Conservation (phyloP, 2,113 vertebrate genomes). For the Egretta garzetta region DNA sequence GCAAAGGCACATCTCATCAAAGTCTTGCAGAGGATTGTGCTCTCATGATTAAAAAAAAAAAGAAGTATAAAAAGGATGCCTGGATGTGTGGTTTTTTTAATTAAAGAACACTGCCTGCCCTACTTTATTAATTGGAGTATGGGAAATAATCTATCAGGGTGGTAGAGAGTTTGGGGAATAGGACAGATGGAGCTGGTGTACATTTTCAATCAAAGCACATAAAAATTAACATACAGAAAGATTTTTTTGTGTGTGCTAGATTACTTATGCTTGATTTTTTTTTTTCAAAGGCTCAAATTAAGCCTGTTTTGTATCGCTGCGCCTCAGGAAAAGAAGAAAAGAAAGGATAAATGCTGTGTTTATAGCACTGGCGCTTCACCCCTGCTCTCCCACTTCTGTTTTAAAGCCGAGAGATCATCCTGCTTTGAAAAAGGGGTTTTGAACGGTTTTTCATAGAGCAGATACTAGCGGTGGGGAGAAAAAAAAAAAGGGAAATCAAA, state of each 20-base stretch:
- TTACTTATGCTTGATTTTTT: neutral
- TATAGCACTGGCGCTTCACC: neutral
- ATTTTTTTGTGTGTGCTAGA: neutral
- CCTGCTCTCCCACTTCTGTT: neutral
- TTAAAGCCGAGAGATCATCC: neutral
- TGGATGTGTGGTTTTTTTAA: constrained; percentile 24
- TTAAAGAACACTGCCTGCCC: constrained; percentile 63
- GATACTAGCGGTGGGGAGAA: neutral
- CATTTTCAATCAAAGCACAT: constrained; percentile 58
- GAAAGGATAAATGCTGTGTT: neutral
- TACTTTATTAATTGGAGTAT: constrained; percentile 64
- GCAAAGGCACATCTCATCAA: constrained; percentile 1
- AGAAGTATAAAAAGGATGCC: neutral
- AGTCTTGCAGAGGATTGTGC: constrained; percentile 13
- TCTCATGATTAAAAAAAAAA: neutral
- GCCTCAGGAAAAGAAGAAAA: constrained; percentile 20
- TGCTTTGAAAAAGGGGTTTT: neutral
- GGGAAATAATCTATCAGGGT: constrained; percentile 52
- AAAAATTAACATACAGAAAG: constrained; percentile 53
- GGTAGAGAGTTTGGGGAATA: constrained; percentile 54
- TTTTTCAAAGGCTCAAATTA: constrained; percentile 11
- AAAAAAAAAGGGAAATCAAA: neutral
- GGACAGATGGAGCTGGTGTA: constrained; percentile 49
- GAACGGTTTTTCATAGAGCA: neutral
- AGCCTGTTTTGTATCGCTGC: constrained; percentile 26